Evolutionary conservation across 2,113 vertebrate genomes (phyloP), one percentile per base, ranked within the genome.

Genomic region (Beaufortia kweichowensis): DNA sequence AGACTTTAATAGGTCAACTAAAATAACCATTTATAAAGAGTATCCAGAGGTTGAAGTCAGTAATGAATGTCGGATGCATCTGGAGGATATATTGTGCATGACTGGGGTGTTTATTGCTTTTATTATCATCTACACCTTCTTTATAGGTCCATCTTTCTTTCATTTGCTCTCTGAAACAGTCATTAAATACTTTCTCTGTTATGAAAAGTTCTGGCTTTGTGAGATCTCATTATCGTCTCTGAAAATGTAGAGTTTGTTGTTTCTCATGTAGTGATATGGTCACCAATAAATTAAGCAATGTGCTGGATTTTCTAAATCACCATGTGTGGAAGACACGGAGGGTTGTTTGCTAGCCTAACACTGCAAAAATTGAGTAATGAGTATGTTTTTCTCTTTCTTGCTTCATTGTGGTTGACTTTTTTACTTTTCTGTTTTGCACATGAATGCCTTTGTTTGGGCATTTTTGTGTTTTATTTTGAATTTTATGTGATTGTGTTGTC

Each of bases 251-350:
- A 35, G 35, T 46, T 17, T 68, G 62, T 35, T 75, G 55, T 77
- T 81, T 53, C 26, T 61, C 59, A 75, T 79, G 61, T 72, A 55
- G 41, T 76, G 31, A 76, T 68, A 77, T 74, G 17, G 74, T 81
- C 29, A 72, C 55, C 41, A 75, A 76, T 76, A 79, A 56, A 84
- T 79, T 46, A 76, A 72, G 67, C 71, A 79, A 73, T 76, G 65
- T 72, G 66, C 23, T 6, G 6, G 6, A 10, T 39, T 39, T 39
- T 39, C 67, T 46, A 80, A 76, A 60, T 63, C 7, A 31, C 17
- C 31, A 46, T 35, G 12, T 14, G 41, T 24, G 39, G 26, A 59
- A 64, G 59, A 72, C 4, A 11, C 31, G 56, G 56, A 48, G 46
- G 53, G 14, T 55, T 28, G 31, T 56, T 53, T 9, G 29, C n/a